A percentile compares a stretch with the other conserved stretches of the same genome.
phyloP scores from a whole-genome alignment of 23 tunicate genomes.

The Aplidium turbinatum region DNA sequence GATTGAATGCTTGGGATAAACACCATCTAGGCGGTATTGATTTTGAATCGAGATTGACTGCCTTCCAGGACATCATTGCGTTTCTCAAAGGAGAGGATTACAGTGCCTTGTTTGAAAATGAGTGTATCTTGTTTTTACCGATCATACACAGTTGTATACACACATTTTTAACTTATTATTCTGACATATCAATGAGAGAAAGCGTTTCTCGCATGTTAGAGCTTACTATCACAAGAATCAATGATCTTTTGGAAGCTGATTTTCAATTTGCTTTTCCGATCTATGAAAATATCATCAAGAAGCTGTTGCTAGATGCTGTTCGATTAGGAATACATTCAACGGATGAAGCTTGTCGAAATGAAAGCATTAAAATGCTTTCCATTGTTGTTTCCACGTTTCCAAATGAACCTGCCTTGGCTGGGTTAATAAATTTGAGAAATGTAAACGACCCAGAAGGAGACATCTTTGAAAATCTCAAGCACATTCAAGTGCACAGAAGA shows the following conservation, averaged over 20 bases:
- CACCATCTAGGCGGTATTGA: slow-evolving; percentile 64
- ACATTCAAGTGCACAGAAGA: slow-evolving; percentile 75
- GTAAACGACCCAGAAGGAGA: slow-evolving; percentile 65
- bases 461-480: slow-evolving; percentile 68
- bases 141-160: slow-evolving; percentile 57
- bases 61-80: slow-evolving; percentile 44
- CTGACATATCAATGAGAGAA: slow-evolving; percentile 68
- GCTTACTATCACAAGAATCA: slow-evolving; percentile 30
- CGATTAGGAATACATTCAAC: slow-evolving; percentile 44
- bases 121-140: slow-evolving; percentile 52
- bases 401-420: slow-evolving; percentile 35
- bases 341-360: slow-evolving; percentile 60
- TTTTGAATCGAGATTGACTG: slow-evolving; percentile 58
- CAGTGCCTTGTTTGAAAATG: slow-evolving; percentile 29
- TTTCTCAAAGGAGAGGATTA: slow-evolving; percentile 29
- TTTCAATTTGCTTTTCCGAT: not conserved
- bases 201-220: slow-evolving; percentile 55
- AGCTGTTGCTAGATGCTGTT: slow-evolving; percentile 48
- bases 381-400: slow-evolving; percentile 52
- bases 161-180: slow-evolving; percentile 34
- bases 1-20: slow-evolving; percentile 76
- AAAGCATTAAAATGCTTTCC: slow-evolving; percentile 54
- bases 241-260: slow-evolving; percentile 3
- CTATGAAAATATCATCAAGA: slow-evolving; percentile 46
- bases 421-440: slow-evolving; percentile 43